Evolutionary conservation across 1,140 invertebrate species (phyloP).

Genomic region (Brachionus koreanus): DNA sequence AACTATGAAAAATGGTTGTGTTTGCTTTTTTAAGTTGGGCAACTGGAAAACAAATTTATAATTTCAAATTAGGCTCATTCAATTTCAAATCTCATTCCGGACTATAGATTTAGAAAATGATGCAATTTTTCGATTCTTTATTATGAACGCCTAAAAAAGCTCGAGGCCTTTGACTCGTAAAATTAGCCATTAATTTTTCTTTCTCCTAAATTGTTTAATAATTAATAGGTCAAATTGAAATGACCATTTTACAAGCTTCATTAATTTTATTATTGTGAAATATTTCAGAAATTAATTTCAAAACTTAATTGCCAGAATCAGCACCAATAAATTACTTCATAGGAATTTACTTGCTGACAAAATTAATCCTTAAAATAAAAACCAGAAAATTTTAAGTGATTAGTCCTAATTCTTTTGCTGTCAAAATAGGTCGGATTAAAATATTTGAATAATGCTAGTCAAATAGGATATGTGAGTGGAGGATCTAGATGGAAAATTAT

Average conservation of each 20-base stretch:
- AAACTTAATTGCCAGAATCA: neutral
- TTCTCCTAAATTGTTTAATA: neutral
- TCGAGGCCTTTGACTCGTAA: neutral
- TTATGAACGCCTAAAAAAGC: neutral
- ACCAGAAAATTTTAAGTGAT: neutral
- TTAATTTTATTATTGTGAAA: neutral
- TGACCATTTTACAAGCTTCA: neutral
- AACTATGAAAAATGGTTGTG: neutral
- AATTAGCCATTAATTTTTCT: neutral
- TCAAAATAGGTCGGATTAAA: neutral
- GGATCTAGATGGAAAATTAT: neutral
- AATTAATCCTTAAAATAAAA: no score
- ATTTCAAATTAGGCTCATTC: neutral
- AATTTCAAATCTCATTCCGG: neutral
- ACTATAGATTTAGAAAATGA: neutral
- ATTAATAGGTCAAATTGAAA: neutral
- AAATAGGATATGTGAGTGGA: neutral
- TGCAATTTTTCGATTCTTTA: neutral
- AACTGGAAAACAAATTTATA: neutral
- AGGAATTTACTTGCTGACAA: no score
- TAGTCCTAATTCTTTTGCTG: neutral
- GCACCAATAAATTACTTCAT: neutral
- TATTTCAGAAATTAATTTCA: neutral
- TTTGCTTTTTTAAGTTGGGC: neutral
- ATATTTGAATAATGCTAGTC: neutral